phyloP scores from a whole-genome alignment of 2,797 vertebrate genomes.

The Pseudomugil tenellus region DNA sequence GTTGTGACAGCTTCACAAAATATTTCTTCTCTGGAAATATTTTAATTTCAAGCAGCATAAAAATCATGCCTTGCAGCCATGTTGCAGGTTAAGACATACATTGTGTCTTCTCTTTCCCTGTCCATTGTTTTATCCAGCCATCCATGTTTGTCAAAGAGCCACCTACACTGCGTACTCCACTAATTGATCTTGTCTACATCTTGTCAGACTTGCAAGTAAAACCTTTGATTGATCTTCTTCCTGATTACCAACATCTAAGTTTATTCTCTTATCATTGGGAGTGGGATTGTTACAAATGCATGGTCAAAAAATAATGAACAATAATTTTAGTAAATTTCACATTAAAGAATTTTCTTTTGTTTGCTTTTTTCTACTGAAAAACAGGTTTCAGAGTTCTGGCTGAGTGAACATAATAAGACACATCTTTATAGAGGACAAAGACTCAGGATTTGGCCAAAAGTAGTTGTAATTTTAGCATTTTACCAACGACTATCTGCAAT shows the following conservation, averaged over 20 bases:
- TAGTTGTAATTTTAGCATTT: constrained; percentile 53
- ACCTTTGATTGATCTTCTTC: no score
- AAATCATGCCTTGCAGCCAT: no score
- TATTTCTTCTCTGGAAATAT: no score
- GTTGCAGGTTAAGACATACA: no score
- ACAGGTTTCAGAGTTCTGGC: background rate
- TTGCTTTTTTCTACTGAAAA: background rate
- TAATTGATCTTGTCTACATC: no score
- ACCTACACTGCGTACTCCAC: no score
- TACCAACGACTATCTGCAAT: constrained; percentile 39
- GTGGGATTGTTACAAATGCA: background rate
- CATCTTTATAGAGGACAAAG: constrained; percentile 19
- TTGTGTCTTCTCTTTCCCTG: no score
- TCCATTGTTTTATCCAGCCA: no score
- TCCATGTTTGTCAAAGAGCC: no score
- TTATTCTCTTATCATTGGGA: background rate
- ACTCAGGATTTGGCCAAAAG: constrained; percentile 32
- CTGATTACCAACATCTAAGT: background rate
- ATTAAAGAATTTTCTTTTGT: background rate
- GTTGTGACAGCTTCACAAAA: no score
- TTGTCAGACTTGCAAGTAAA: no score
- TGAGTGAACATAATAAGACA: background rate
- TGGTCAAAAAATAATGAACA: background rate
- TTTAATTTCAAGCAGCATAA: no score
- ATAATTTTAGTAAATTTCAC: background rate